These are phyloP conservation scores for Perizoma flavofasciatum DNA, from an alignment of 2,888 invertebrate species.

Conservation along the genomic window DNA sequence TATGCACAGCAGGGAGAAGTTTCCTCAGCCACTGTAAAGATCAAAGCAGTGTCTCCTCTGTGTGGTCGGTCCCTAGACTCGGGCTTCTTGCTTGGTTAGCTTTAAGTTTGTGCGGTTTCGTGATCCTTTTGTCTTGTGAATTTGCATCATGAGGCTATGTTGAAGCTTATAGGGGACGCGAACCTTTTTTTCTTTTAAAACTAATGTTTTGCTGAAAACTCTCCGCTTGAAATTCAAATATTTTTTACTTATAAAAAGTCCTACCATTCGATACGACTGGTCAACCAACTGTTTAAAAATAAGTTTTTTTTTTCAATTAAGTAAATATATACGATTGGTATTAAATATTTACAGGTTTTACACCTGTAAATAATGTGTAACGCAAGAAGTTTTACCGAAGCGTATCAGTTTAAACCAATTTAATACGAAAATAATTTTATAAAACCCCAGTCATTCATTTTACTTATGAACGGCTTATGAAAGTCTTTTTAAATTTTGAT, in stretches of 20 bases:
- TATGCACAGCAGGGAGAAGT: slow-evolving; percentile 41
- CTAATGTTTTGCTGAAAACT: slow-evolving; percentile 9
- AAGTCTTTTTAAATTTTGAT: slow-evolving; percentile 29
- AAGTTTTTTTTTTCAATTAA: too few relatives aligned
- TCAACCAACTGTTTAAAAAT: too few relatives aligned
- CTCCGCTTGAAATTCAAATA: slow-evolving; percentile 1
- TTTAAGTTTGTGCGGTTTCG: slow-evolving; percentile 38
- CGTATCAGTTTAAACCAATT: slow-evolving; percentile 3
- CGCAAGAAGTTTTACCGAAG: too few relatives aligned
- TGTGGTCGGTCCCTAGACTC: slow-evolving; percentile 32
- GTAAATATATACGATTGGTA: too few relatives aligned
- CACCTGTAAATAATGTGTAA: too few relatives aligned
- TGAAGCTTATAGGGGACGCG: slow-evolving; percentile 18
- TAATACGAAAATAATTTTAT: slow-evolving; percentile 12
- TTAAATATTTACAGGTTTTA: too few relatives aligned
- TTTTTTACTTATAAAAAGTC: background rate
- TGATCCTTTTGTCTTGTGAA: slow-evolving; percentile 27
- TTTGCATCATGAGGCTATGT: slow-evolving; percentile 35
- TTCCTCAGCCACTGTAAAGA: slow-evolving; percentile 42
- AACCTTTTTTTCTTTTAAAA: slow-evolving; percentile 18
- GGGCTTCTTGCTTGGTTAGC: slow-evolving; percentile 25
- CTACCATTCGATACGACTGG: too few relatives aligned
- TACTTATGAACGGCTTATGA: slow-evolving; percentile 27
- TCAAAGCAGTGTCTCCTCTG: slow-evolving; percentile 52
- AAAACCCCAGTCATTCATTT: slow-evolving; percentile 29